A percentile compares a stretch with the other conserved stretches of the same genome.
These are phyloP conservation scores for Galleria mellonella DNA, from an alignment of 1,140 invertebrate species.

Conservation along the genomic window DNA sequence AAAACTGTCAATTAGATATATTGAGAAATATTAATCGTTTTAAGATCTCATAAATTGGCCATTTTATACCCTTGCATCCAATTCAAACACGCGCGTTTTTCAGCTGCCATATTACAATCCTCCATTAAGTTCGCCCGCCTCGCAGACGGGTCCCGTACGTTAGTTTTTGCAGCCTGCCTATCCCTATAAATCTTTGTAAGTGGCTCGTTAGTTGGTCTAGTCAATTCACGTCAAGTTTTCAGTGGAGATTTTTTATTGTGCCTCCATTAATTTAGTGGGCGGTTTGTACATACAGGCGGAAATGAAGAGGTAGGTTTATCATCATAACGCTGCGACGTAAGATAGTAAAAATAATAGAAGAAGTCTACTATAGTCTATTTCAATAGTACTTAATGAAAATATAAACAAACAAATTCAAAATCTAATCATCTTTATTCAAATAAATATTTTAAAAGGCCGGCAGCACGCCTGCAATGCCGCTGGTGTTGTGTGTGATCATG, in stretches of 20 bases:
- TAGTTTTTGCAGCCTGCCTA: conserved; percentile 24
- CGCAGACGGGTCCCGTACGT: conserved; percentile 15
- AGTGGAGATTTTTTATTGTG: conserved; percentile 30
- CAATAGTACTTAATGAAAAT: too few relatives aligned
- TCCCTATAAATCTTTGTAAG: conserved; percentile 38
- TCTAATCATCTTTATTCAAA: too few relatives aligned
- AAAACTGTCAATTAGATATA: too few relatives aligned
- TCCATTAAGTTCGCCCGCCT: conserved; percentile 18
- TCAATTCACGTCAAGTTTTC: conserved; percentile 25
- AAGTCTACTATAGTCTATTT: too few relatives aligned
- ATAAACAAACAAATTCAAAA: too few relatives aligned
- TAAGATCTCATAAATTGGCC: too few relatives aligned
- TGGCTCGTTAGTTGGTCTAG: conserved; percentile 31
- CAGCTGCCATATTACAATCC: conserved; percentile 14
- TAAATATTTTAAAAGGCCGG: too few relatives aligned
- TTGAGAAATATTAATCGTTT: too few relatives aligned
- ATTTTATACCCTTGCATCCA: conserved; percentile 9
- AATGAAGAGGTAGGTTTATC: background rate
- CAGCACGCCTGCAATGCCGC: too few relatives aligned
- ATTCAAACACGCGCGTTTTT: conserved; percentile 23
- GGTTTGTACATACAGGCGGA: conserved; percentile 1
- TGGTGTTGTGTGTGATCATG: too few relatives aligned
- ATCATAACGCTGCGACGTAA: too few relatives aligned
- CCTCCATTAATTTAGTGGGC: conserved; percentile 8
- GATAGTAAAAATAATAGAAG: too few relatives aligned